Conservation (phyloP, 1,140 invertebrate genomes). For the Hyposmocoma kahamanoa region DNA sequence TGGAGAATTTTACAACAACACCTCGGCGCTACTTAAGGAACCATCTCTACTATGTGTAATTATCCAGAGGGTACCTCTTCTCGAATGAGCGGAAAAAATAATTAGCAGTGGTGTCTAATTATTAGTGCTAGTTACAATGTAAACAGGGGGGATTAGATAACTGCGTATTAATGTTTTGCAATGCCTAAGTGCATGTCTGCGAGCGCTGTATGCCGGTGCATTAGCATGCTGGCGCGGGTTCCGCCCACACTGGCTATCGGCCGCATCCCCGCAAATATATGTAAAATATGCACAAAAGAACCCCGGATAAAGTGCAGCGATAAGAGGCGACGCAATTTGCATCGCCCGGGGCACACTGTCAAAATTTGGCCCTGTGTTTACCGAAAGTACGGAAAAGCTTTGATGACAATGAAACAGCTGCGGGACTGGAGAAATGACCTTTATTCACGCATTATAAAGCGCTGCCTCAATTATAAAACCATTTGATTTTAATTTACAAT, state of each 20-base stretch:
- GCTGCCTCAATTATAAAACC: too few species aligned
- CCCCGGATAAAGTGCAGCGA: conserved; percentile 63
- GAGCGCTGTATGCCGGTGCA: conserved; percentile 30
- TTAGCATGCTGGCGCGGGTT: conserved; percentile 47
- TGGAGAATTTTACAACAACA: too few species aligned
- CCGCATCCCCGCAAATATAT: conserved; percentile 55
- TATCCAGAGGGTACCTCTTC: too few species aligned
- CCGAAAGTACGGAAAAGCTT: conserved; percentile 33
- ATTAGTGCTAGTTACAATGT: conserved; percentile 1
- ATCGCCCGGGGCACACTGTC: conserved; percentile 48
- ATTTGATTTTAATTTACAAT: too few species aligned
- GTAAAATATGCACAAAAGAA: conserved; percentile 64
- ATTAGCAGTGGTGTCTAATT: neutral
- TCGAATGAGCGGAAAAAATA: neutral
- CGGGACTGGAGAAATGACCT: too few species aligned
- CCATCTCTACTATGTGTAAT: too few species aligned
- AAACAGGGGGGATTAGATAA: neutral
- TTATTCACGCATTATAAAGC: too few species aligned
- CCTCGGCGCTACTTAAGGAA: too few species aligned
- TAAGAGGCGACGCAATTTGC: conserved; percentile 63
- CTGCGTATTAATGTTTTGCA: neutral
- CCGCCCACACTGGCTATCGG: conserved; percentile 53
- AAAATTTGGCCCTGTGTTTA: conserved; percentile 51
- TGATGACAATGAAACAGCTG: too few species aligned
- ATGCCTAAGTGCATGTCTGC: conserved; percentile 23